Conservation (phyloP, 2,888 invertebrate genomes). For the Eupithecia subfuscata region DNA sequence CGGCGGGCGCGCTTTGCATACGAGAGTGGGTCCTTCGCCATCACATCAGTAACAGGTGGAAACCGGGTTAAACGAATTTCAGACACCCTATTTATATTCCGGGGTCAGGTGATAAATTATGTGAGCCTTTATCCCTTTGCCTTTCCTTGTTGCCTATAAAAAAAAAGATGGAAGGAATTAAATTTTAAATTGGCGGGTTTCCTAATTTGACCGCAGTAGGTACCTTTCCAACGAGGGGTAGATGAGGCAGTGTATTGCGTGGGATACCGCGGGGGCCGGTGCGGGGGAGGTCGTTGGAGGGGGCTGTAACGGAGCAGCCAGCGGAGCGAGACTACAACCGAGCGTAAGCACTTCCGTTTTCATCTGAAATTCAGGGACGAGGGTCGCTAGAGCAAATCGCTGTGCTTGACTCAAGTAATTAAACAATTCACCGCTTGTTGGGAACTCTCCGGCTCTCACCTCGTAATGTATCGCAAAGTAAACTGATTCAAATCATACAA, state of each 20-base stretch:
- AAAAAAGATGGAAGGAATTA: not conserved
- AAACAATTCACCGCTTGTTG: not conserved
- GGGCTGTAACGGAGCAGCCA: too few species aligned
- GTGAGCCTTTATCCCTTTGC: not conserved
- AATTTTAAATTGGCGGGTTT: not conserved
- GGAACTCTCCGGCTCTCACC: not conserved
- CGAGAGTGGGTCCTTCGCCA: not conserved
- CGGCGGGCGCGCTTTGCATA: not conserved
- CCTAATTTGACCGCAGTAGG: not conserved
- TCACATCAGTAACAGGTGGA: not conserved
- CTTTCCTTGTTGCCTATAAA: not conserved
- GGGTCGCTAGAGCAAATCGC: not conserved
- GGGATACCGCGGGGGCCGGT: not conserved
- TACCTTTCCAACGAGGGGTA: not conserved
- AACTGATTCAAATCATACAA: constrained; percentile 8
- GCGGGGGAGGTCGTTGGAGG: too few species aligned
- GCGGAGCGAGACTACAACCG: too few species aligned
- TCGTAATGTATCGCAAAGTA: not conserved
- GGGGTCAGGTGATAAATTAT: not conserved
- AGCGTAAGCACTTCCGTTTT: not conserved
- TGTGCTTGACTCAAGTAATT: not conserved
- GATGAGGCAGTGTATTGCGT: not conserved
- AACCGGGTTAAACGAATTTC: constrained; percentile 3
- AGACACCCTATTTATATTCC: not conserved
- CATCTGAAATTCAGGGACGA: not conserved